These are phyloP conservation scores for Tupaia chinensis DNA, from an alignment of 2,113 vertebrate genomes.

Conservation along the genomic window DNA sequence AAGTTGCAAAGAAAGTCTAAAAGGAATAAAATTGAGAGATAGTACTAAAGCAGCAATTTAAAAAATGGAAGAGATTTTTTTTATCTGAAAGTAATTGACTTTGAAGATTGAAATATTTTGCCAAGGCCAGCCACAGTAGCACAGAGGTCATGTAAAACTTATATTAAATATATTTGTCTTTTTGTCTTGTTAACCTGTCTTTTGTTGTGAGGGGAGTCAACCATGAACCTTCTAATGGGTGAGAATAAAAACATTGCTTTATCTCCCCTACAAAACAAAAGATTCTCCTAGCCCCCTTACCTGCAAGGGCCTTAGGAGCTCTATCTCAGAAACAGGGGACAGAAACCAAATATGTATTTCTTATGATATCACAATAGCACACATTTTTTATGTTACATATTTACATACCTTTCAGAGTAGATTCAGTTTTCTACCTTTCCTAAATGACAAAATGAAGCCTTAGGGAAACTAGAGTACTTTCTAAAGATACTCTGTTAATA, in stretches of 20 bases:
- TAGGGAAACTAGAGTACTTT: neutral
- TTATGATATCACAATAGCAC: neutral
- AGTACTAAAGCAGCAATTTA: neutral
- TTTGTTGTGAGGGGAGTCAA: neutral
- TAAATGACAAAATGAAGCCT: neutral
- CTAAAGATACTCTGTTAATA: conserved; percentile 2
- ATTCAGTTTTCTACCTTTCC: neutral
- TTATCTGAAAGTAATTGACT: neutral
- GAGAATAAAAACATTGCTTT: neutral
- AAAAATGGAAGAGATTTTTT: neutral
- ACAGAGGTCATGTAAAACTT: neutral
- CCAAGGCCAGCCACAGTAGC: neutral
- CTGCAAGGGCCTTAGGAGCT: neutral
- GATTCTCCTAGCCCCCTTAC: neutral
- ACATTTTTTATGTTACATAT: neutral
- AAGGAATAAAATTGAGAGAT: neutral
- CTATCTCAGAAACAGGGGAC: neutral
- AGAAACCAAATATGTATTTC: neutral
- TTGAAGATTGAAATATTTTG: conserved; percentile 43
- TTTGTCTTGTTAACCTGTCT: neutral
- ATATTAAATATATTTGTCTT: neutral
- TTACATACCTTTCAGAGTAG: neutral
- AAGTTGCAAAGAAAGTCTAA: neutral
- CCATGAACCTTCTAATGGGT: neutral
- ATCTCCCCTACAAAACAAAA: neutral